Base-by-base conservation (phyloP, 2,888 invertebrate species). In the Drosophila koepferae region DNA sequence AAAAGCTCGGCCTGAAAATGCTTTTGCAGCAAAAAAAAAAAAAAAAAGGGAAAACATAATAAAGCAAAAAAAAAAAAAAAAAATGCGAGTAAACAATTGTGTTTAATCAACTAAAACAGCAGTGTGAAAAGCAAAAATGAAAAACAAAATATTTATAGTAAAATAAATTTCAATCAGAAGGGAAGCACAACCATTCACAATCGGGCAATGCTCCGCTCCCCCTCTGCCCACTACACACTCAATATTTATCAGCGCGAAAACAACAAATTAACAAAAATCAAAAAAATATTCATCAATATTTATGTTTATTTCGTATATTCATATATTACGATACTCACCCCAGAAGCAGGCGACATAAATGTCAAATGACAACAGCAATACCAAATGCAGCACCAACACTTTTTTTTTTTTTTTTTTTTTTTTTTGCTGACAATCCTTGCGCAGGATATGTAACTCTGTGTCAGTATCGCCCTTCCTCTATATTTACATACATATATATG, bases 71-170 rank as follows among this genome's bases (percentile, higher is more conserved):
- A 53, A 6, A 9, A 53, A 6, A 9, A 7, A 14, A 28, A 48
- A 63, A 67, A 53, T 40, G 38, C 43, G 63, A 63, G 73, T 73
- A 81, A 88, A 83, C 83, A 82, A 77, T 88, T 82, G 83, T 82
- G 72, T 82, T 82, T 86, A 82, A 82, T 88, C 83, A 88, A 82
- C 89, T 86, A 86, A 82, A 86, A 80, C 77, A 69, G 68, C 49
- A 51, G 77, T 20, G 65, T 31, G 54, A 64, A 61, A 67, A 68
- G 18, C 49, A 38, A 38, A 51, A 55, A 40, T 8, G 34, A 14
- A 14, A 18, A 31, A 10, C 28, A 23, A 20, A 49, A 55, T 63
- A 48, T 40, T 14, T 56, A 61, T 54, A 65, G 64, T 61, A 36
- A 63, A 74, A 74, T 76, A 49, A 63, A 70, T 69, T 76, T 77